A percentile compares a stretch with the other conserved stretches of the same genome.
phyloP scores from a whole-genome alignment of 30 jellyfish, hydroid and myxozoan genomes.

The Aurelia sp. region DNA sequence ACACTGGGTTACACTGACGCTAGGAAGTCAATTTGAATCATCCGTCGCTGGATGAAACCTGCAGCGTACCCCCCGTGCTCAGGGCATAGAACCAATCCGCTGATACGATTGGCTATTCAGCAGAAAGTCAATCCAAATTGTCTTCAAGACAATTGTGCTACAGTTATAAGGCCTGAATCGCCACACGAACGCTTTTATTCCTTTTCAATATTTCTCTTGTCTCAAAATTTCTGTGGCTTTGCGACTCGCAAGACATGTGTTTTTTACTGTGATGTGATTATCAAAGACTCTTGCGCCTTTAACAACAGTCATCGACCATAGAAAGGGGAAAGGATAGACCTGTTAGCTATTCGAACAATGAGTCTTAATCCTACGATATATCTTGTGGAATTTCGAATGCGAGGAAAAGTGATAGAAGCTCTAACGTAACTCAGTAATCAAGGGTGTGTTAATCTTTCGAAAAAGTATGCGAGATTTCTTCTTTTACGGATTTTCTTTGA shows the following conservation, averaged over 20 bases:
- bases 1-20: slow-evolving; percentile 58
- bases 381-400: too few relatives aligned
- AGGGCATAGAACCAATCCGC: slow-evolving; percentile 1
- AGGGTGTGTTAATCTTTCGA: too few relatives aligned
- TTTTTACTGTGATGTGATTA: slow-evolving; percentile 50
- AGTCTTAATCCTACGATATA: too few relatives aligned
- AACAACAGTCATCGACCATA: too few relatives aligned
- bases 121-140: slow-evolving; percentile 69
- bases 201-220: slow-evolving; percentile 69
- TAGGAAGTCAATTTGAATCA: slow-evolving; percentile 44
- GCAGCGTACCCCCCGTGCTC: slow-evolving; percentile 60
- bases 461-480: too few relatives aligned
- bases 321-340: too few relatives aligned
- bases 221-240: slow-evolving; percentile 77
- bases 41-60: not conserved
- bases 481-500: too few relatives aligned
- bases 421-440: too few relatives aligned
- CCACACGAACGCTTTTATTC: slow-evolving; percentile 77
- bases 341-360: too few relatives aligned
- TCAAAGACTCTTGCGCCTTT: slow-evolving; percentile 34
- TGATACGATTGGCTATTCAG: slow-evolving; percentile 73
- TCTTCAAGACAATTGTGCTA: slow-evolving; percentile 69
- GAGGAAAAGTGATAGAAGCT: too few relatives aligned
- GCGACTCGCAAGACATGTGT: slow-evolving; percentile 72
- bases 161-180: slow-evolving; percentile 68